Percentiles rank a stretch among this genome's conserved stretches.
phyloP scores from a whole-genome alignment of 2,113 vertebrate genomes.

The Sterrhoptilus dennistouni region DNA sequence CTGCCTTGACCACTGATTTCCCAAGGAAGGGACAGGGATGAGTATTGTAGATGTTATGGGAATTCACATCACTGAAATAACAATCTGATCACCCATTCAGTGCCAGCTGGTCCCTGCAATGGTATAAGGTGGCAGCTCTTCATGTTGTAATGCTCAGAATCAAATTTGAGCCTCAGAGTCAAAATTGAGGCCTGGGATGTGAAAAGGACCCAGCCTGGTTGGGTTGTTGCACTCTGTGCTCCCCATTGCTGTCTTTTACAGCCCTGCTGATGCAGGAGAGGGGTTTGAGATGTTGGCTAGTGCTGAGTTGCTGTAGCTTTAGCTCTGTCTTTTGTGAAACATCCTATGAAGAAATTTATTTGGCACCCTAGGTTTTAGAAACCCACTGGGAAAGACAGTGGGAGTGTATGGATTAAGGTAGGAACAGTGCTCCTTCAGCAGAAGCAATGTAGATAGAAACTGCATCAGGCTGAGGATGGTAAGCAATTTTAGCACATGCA shows the following conservation, averaged over 20 bases:
- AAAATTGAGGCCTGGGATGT: not conserved
- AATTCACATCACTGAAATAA: not conserved
- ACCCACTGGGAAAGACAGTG: not conserved
- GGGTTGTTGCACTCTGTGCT: not conserved
- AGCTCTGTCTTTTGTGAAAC: not conserved
- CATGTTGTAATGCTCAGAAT: not conserved
- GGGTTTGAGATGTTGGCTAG: not conserved
- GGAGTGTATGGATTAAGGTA: not conserved
- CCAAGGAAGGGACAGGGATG: not conserved
- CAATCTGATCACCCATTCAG: rapidly evolving
- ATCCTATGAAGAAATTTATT: not conserved
- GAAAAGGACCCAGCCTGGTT: not conserved
- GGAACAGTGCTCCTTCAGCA: not conserved
- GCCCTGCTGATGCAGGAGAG: not conserved
- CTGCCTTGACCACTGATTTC: not conserved
- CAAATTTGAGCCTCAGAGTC: not conserved
- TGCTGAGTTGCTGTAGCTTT: not conserved
- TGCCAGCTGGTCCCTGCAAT: not conserved
- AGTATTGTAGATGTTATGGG: rapidly evolving
- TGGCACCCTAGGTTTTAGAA: not conserved
- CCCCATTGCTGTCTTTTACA: not conserved
- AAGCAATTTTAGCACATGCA: not conserved
- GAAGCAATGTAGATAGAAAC: not conserved
- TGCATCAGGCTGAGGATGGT: not conserved
- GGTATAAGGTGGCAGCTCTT: not conserved